phyloP scores from a whole-genome alignment of 1,140 invertebrate species.

The Diabrotica virgifera region DNA sequence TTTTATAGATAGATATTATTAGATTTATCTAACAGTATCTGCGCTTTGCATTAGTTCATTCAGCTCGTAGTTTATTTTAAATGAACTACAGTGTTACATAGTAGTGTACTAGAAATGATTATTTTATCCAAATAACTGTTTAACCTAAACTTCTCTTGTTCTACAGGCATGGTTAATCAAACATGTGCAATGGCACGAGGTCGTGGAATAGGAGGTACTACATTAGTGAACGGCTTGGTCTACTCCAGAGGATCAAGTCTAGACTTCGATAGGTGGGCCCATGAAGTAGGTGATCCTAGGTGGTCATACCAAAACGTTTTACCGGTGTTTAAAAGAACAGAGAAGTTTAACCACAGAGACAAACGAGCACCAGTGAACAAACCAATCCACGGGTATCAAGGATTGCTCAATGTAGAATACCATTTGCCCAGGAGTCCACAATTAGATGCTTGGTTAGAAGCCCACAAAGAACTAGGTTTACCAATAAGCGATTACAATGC shows the following conservation, averaged over 20 bases:
- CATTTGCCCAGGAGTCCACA: slow-evolving; percentile 2
- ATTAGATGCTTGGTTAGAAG: slow-evolving; percentile 28
- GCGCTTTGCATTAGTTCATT: too few relatives aligned
- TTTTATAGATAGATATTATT: too few relatives aligned
- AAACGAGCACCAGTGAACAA: slow-evolving; percentile 47
- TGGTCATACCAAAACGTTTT: slow-evolving; percentile 67
- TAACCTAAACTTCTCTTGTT: slow-evolving; percentile 37
- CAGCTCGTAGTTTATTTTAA: too few relatives aligned
- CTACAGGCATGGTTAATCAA: slow-evolving; percentile 23
- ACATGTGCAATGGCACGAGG: slow-evolving; percentile 46
- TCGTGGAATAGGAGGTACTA: slow-evolving; percentile 56
- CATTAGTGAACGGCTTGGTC: slow-evolving; percentile 63
- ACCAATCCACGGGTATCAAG: slow-evolving; percentile 13
- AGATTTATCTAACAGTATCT: too few relatives aligned
- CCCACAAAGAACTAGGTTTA: slow-evolving; percentile 27
- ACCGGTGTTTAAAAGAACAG: slow-evolving; percentile 57
- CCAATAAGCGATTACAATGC: slow-evolving; percentile 29
- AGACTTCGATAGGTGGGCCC: slow-evolving; percentile 68
- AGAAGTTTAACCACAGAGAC: slow-evolving; percentile 24
- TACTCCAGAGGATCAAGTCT: slow-evolving; percentile 59
- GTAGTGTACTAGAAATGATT: too few relatives aligned
- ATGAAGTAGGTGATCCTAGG: slow-evolving; percentile 57
- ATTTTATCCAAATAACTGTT: too few relatives aligned
- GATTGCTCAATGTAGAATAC: slow-evolving; percentile 22
- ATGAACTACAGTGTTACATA: too few relatives aligned